Conservation (phyloP, 2,113 vertebrate species). For the Octodon degus region DNA sequence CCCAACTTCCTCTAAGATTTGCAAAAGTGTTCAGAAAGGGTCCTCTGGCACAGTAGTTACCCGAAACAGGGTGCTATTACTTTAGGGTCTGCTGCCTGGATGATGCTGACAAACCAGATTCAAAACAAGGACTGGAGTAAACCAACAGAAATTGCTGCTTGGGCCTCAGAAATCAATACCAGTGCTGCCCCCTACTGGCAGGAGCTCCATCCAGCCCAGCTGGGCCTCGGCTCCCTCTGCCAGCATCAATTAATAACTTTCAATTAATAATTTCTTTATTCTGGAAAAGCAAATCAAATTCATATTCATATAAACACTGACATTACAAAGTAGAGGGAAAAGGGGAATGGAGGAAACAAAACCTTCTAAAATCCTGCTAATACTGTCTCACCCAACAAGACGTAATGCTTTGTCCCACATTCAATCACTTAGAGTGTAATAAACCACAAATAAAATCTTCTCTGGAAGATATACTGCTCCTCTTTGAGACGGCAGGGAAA, state of each 20-base stretch:
- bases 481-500: slow-evolving; percentile 71
- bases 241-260: slow-evolving; percentile 51
- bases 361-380: slow-evolving; percentile 87
- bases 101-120: slow-evolving; percentile 8
- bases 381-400: slow-evolving; percentile 86
- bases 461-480: slow-evolving; percentile 77
- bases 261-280: slow-evolving; percentile 88
- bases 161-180: background rate
- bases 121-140: background rate
- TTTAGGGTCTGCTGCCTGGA: background rate
- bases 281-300: slow-evolving; percentile 88
- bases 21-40: background rate
- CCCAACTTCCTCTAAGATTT: slow-evolving; percentile 25
- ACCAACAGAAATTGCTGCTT: background rate
- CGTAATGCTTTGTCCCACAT: slow-evolving; percentile 81
- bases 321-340: slow-evolving; percentile 81
- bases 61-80: slow-evolving; percentile 31
- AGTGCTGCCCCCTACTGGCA: slow-evolving; percentile 58
- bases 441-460: slow-evolving; percentile 72
- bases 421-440: slow-evolving; percentile 75
- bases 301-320: slow-evolving; percentile 82
- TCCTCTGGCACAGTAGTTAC: background rate
- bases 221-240: background rate
- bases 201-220: background rate
- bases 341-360: slow-evolving; percentile 79